Percentiles rank a stretch among this genome's conserved stretches.
These are phyloP conservation scores for Gymnobelideus leadbeateri DNA, from an alignment of 2,113 vertebrate genomes.

Conservation along the genomic window DNA sequence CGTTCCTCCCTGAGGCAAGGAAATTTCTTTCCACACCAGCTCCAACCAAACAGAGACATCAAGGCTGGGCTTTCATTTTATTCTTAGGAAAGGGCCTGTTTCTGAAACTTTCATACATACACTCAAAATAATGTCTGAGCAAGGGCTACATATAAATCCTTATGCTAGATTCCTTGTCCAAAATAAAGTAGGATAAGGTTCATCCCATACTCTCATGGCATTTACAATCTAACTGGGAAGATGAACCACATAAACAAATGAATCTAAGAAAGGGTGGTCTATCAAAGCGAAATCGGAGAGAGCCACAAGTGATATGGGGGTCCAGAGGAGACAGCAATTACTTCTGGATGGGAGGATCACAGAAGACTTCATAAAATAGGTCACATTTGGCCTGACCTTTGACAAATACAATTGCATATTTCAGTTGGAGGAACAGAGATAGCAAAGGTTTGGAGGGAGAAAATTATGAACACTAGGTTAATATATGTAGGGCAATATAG, in stretches of 20 bases:
- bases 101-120: slow-evolving; percentile 4
- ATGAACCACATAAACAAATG: neutral
- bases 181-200: neutral
- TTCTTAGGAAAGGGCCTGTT: slow-evolving; percentile 34
- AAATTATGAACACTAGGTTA: neutral
- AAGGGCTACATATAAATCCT: neutral
- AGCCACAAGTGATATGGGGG: neutral
- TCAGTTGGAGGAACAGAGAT: neutral
- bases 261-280: neutral
- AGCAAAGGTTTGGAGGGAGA: neutral
- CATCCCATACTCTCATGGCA: neutral
- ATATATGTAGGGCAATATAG: neutral
- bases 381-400: neutral
- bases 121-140: neutral
- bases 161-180: neutral
- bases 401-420: neutral
- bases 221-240: neutral
- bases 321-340: neutral
- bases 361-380: neutral
- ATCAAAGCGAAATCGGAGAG: neutral
- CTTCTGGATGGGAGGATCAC: neutral
- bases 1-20: slow-evolving; percentile 58
- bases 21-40: slow-evolving; percentile 58
- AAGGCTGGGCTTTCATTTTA: neutral
- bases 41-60: slow-evolving; percentile 23